Base-by-base conservation (phyloP, 2,113 vertebrate species). In the Pollachius pollachius region DNA sequence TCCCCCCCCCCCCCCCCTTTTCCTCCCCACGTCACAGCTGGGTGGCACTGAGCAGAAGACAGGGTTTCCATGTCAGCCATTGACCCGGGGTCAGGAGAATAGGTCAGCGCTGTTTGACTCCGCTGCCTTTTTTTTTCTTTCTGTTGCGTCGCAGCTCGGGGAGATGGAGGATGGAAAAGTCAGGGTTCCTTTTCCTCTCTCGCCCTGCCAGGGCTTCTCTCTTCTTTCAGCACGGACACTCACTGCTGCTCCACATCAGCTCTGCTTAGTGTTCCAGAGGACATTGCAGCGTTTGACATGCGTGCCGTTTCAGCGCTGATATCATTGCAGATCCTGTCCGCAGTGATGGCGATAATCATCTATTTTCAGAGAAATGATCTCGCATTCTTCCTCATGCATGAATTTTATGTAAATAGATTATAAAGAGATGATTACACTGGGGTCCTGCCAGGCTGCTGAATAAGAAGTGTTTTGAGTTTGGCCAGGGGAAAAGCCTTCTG, bases 111-210 rank as follows among this genome's bases (percentile, higher is more conserved):
- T 80, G 77, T 81, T 77, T 65, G 15, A 65, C 76, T 74, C 75
- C 75, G 61, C 23, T 48, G 41, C 9, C 11, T 9, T 48, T 11
- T 48, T 7, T 48, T 48, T 48, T 11, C 37, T 6, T 41, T 30
- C 34, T 21, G 0, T 59, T 77, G 41, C 68, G 15, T 34, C 70
- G 71, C 52, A 58, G 74, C 78, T 78, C 84, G 79, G 80, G 41
- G 85, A 88, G 82, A 74, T 34, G 37, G 88, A 72, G 78, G 70
- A 82, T 89, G 88, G 88, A 91, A 91, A 90, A 90, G 88, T 67
- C 74, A 23, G 77, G 81, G 66, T 68, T 84, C 72, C 76, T 89
- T 91, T 89, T 89, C 84, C 84, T 76, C 67, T 72, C 76, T 15
- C 57, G 19, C 78, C 62, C 69, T 90, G 85, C 89, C 87, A 88